Conservation (phyloP, 2,797 vertebrate species). For the Pseudotriccus pelzelni region DNA sequence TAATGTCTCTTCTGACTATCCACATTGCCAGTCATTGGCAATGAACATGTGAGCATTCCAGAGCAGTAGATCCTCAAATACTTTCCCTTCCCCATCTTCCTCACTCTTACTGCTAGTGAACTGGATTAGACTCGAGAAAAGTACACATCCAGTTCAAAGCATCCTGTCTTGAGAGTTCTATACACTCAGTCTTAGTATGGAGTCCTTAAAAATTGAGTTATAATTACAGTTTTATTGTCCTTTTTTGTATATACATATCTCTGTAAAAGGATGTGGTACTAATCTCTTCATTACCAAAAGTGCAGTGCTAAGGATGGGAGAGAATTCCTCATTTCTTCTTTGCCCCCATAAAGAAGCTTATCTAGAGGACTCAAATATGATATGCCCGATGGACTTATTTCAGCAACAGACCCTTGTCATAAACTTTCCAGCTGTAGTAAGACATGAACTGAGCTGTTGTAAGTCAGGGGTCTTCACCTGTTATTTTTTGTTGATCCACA, state of each 20-base stretch:
- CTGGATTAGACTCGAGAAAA: neutral
- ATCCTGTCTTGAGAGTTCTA: neutral
- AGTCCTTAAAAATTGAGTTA: neutral
- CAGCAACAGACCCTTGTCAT: neutral
- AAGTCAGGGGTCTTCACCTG: neutral
- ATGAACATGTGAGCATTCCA: neutral
- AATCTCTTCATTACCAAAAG: neutral
- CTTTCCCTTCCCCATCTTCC: neutral
- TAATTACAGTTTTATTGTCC: neutral
- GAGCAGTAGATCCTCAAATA: neutral
- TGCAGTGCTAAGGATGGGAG: neutral
- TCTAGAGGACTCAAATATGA: neutral
- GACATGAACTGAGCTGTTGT: neutral
- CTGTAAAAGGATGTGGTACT: neutral
- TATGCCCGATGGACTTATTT: neutral
- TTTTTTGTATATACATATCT: neutral
- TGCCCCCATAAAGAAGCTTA: neutral
- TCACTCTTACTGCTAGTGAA: neutral
- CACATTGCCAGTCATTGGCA: neutral
- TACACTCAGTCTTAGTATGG: neutral
- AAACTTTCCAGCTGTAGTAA: neutral
- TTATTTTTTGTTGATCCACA: neutral
- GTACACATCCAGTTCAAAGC: neutral
- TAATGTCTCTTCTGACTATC: neutral
- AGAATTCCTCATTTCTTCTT: neutral